phyloP scores from a whole-genome alignment of 2,797 vertebrate species.

The Acanthiza pusilla region DNA sequence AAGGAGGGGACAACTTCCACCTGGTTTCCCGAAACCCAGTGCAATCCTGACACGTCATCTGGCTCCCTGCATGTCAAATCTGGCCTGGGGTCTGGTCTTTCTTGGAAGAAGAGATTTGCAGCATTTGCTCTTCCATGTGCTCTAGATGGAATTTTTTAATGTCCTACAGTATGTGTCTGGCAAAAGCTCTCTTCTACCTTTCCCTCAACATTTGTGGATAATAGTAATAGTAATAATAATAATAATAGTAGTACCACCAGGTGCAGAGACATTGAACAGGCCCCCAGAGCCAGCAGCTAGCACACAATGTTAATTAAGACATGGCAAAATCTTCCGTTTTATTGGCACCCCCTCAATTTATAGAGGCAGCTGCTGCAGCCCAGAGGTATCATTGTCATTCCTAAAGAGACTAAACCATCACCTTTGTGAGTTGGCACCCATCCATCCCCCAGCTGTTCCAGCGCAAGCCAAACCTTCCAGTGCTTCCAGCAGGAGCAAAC shows the following conservation, averaged over 20 bases:
- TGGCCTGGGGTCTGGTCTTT: background rate
- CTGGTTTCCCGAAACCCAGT: fast-evolving
- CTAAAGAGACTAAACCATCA: background rate
- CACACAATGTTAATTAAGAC: background rate
- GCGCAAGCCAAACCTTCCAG: background rate
- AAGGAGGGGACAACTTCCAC: background rate
- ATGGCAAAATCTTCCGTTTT: background rate
- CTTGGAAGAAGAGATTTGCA: background rate
- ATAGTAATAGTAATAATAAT: background rate
- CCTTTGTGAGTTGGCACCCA: background rate
- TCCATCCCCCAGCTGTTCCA: background rate
- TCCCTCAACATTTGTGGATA: background rate
- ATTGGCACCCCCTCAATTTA: background rate
- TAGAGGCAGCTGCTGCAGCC: background rate
- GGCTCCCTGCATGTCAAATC: fast-evolving
- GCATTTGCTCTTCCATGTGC: background rate
- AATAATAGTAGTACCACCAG: background rate
- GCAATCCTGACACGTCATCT: background rate
- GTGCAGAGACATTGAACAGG: background rate
- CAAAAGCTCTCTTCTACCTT: background rate
- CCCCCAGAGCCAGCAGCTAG: background rate
- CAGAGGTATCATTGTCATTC: background rate
- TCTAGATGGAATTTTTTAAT: background rate
- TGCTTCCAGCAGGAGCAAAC: background rate
- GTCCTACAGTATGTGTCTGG: background rate